Conservation (phyloP, 2,888 invertebrate genomes). For the Himalopsyche kuldschensis region DNA sequence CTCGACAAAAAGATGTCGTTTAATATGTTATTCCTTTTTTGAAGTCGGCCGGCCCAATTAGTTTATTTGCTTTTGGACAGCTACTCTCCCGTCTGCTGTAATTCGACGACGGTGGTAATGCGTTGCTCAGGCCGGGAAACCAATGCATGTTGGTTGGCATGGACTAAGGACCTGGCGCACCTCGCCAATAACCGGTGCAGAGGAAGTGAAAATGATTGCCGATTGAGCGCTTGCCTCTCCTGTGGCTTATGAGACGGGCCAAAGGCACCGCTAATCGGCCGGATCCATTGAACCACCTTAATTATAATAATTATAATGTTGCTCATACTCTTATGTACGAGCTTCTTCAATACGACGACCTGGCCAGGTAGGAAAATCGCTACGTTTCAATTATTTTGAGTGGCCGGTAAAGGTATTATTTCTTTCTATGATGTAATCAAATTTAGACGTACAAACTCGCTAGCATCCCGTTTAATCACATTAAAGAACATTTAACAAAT, state of each 20-base stretch:
- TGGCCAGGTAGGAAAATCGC: too few relatives aligned
- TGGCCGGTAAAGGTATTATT: too few relatives aligned
- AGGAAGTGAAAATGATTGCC: neutral
- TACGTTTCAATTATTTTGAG: too few relatives aligned
- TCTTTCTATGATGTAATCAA: too few relatives aligned
- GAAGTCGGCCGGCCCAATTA: neutral
- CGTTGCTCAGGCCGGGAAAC: neutral
- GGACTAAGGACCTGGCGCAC: neutral
- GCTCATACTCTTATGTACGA: too few relatives aligned
- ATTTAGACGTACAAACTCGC: too few relatives aligned
- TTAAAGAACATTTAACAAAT: too few relatives aligned
- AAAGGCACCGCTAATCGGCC: neutral
- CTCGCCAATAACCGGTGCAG: neutral
- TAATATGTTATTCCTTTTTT: too few relatives aligned
- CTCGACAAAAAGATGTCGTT: too few relatives aligned
- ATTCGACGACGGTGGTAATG: neutral
- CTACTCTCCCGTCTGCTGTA: neutral
- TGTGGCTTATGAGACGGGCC: neutral
- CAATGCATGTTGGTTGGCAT: neutral
- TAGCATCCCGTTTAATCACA: too few relatives aligned
- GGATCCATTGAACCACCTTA: neutral
- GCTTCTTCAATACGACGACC: too few relatives aligned
- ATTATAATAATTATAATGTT: neutral
- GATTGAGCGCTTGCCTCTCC: neutral
- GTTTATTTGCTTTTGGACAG: neutral